A percentile compares a stretch with the other conserved stretches of the same genome.
phyloP scores from a whole-genome alignment of 2,113 vertebrate genomes.

The Nestor notabilis region DNA sequence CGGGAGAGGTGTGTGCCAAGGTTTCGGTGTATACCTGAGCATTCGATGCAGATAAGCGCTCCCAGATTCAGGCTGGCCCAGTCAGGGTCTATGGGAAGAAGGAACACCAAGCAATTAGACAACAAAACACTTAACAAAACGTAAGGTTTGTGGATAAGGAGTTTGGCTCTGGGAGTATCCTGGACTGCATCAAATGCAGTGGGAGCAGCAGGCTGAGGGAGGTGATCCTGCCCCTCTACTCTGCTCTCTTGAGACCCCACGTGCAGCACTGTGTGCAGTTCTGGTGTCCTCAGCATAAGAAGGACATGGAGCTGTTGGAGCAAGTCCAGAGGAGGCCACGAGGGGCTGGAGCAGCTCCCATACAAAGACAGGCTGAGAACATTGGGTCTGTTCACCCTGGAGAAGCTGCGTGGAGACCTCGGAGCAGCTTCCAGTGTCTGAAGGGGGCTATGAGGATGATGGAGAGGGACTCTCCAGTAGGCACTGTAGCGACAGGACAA shows the following conservation, averaged over 20 bases:
- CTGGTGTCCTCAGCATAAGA: not conserved
- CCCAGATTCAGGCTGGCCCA: conserved; percentile 98
- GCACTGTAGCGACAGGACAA: not conserved
- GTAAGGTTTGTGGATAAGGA: no score
- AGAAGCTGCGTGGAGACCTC: not conserved
- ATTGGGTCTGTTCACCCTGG: not conserved
- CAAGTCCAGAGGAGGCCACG: not conserved
- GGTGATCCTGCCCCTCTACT: not conserved
- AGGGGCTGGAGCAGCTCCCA: not conserved
- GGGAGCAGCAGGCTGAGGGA: not conserved
- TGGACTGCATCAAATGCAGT: not conserved
- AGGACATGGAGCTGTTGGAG: not conserved
- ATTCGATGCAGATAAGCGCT: conserved; percentile 97
- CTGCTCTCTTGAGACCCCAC: not conserved
- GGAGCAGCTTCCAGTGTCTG: not conserved
- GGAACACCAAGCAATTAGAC: not conserved
- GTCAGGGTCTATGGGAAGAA: conserved; percentile 83
- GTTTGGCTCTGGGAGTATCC: rapidly evolving
- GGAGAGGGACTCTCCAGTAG: not conserved
- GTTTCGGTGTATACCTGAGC: conserved; percentile 97
- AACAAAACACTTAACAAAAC: rapidly evolving
- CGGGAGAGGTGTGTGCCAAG: conserved; percentile 94
- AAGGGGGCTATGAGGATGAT: not conserved
- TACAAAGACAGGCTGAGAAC: not conserved
- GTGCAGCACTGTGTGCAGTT: not conserved